phyloP scores from a whole-genome alignment of 2,797 vertebrate species.

The Sparidentex hasta region DNA sequence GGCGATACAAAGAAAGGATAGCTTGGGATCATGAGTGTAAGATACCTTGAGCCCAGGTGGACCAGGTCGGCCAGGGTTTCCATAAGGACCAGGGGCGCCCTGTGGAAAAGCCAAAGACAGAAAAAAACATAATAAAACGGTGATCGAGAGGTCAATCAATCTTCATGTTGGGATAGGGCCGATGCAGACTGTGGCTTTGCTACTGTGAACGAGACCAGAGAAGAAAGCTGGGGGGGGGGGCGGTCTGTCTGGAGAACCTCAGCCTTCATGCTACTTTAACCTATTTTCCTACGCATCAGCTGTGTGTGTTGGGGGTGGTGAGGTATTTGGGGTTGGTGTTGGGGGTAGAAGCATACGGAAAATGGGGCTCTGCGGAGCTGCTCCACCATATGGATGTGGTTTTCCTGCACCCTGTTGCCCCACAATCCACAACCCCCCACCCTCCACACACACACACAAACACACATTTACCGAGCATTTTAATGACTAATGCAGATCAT shows the following conservation, averaged over 20 bases:
- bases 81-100: slow-evolving; percentile 93
- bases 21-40: slow-evolving; percentile 31
- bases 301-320: slow-evolving; percentile 50
- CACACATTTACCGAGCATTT: slow-evolving; percentile 68
- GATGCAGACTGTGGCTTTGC: slow-evolving; percentile 45
- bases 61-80: slow-evolving; percentile 93
- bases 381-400: slow-evolving; percentile 83
- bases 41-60: slow-evolving; percentile 92
- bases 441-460: slow-evolving; percentile 55
- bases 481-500: slow-evolving; percentile 76
- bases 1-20: slow-evolving; percentile 6
- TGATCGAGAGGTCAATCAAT: slow-evolving; percentile 59
- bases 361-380: slow-evolving; percentile 72
- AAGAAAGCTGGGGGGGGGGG: not conserved
- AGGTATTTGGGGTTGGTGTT: slow-evolving; percentile 71
- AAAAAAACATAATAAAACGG: slow-evolving; percentile 53
- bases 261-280: slow-evolving; percentile 67
- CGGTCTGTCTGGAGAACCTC: slow-evolving; percentile 72
- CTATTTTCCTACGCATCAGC: slow-evolving; percentile 70
- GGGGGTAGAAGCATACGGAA: slow-evolving; percentile 74
- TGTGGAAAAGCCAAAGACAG: slow-evolving; percentile 74
- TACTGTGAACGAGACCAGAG: slow-evolving; percentile 48
- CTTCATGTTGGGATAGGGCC: slow-evolving; percentile 44
- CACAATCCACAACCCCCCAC: slow-evolving; percentile 31
- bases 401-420: slow-evolving; percentile 71